These are phyloP conservation scores for Oryzias woworae DNA, from an alignment of 2,113 vertebrate genomes.

Conservation along the genomic window DNA sequence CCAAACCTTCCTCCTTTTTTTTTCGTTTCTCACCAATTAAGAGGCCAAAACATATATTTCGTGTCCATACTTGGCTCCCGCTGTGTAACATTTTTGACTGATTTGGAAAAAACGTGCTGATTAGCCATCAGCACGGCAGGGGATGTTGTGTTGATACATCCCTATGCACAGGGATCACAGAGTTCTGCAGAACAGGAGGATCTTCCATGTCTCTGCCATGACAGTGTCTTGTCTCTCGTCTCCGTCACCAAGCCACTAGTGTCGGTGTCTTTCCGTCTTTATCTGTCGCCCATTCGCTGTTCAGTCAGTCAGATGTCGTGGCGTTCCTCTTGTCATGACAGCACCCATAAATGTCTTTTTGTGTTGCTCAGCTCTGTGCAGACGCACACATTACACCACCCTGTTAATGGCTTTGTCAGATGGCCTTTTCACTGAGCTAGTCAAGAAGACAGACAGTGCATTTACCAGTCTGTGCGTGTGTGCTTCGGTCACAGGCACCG, in stretches of 20 bases:
- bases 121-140: conserved; percentile 25
- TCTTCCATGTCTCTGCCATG: conserved; percentile 25
- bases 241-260: conserved; percentile 39
- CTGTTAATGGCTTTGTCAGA: conserved; percentile 78
- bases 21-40: conserved; percentile 46
- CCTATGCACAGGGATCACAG: conserved; percentile 9
- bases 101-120: conserved; percentile 28
- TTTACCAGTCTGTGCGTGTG: conserved; percentile 46
- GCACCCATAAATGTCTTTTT: conserved; percentile 67
- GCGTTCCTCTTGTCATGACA: conserved; percentile 61
- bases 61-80: conserved; percentile 26
- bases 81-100: conserved; percentile 35
- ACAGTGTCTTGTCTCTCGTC: conserved; percentile 20
- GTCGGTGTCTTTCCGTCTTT: conserved; percentile 42
- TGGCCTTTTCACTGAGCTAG: conserved; percentile 69
- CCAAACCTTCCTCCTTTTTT: conserved; percentile 47
- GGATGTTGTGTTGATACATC: conserved; percentile 21
- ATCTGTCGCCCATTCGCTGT: conserved; percentile 41
- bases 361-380: conserved; percentile 57
- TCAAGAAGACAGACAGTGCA: conserved; percentile 61
- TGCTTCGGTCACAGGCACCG: conserved; percentile 52
- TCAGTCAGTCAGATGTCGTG: conserved; percentile 53
- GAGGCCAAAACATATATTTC: conserved; percentile 14
- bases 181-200: conserved; percentile 10
- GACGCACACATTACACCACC: conserved; percentile 71